These are phyloP conservation scores for Microplitis manilae DNA, from an alignment of 2,888 invertebrate species.

Conservation along the genomic window DNA sequence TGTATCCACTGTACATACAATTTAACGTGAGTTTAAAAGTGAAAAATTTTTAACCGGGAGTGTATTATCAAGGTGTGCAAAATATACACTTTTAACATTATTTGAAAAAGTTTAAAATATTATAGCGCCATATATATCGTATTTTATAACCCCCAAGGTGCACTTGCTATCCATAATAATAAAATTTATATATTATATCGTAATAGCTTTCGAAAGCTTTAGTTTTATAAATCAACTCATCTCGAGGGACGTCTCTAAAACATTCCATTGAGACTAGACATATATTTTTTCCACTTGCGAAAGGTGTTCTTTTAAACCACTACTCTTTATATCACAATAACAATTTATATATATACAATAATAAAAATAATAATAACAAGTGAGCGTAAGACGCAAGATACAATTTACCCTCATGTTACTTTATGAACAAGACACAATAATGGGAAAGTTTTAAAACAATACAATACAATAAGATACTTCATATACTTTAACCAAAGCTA, in stretches of 20 bases:
- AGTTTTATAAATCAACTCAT: conserved; percentile 17
- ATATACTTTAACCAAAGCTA: background rate
- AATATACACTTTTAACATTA: too few species aligned
- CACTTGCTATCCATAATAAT: conserved; percentile 11
- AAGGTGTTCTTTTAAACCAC: conserved; percentile 24
- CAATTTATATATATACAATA: background rate
- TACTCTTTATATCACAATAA: background rate
- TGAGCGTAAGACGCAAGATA: background rate
- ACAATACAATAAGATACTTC: conserved; percentile 25
- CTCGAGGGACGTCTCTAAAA: conserved; percentile 22
- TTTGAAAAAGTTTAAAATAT: too few species aligned
- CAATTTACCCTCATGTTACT: conserved; percentile 6
- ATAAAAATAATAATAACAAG: background rate
- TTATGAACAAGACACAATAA: conserved; percentile 32
- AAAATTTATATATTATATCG: conserved; percentile 14
- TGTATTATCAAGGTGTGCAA: too few species aligned
- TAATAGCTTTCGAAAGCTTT: conserved; percentile 21
- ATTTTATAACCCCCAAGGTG: conserved; percentile 13
- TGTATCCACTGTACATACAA: too few species aligned
- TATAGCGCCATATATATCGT: background rate
- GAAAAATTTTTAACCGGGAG: too few species aligned
- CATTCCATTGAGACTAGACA: background rate
- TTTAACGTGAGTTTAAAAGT: too few species aligned
- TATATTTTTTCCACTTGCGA: conserved; percentile 16
- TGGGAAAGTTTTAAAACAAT: conserved; percentile 33